A percentile compares a stretch with the other conserved stretches of the same genome.
Evolutionary conservation across 1,140 invertebrate genomes (phyloP).

Genomic region (Drosophila carrolli): DNA sequence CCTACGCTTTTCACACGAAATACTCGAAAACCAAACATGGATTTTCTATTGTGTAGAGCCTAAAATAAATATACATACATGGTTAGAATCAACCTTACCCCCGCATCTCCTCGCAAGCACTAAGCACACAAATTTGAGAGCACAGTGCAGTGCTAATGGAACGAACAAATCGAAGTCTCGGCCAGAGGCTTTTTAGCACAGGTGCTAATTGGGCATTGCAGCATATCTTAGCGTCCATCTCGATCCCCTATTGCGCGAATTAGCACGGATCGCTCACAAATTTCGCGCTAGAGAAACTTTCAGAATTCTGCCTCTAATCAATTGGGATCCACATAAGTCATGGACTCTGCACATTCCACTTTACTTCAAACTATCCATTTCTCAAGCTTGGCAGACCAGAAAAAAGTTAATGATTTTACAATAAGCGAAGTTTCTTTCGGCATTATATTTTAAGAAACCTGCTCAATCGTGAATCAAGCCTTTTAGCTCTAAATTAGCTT

Average conservation of each 20-base stretch:
- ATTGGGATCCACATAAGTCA: conserved; percentile 30
- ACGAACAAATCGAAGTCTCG: conserved; percentile 33
- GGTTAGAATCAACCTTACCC: conserved; percentile 16
- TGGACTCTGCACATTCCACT: conserved; percentile 37
- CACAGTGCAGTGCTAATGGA: conserved; percentile 45
- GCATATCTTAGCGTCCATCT: conserved; percentile 31
- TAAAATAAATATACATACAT: conserved; percentile 20
- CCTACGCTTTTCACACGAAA: conserved; percentile 47
- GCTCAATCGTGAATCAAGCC: background rate
- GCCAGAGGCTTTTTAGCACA: conserved; percentile 44
- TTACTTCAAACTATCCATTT: conserved; percentile 1
- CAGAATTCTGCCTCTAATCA: conserved; percentile 40
- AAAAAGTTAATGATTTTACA: background rate
- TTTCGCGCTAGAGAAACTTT: conserved; percentile 57
- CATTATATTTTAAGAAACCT: background rate
- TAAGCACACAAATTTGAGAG: conserved; percentile 42
- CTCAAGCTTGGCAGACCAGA: conserved; percentile 11
- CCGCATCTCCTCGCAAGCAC: conserved; percentile 14
- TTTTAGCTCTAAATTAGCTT: background rate
- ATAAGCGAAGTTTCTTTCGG: background rate
- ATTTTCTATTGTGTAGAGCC: conserved; percentile 56
- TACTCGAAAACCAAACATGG: conserved; percentile 57
- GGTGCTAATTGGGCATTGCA: conserved; percentile 63
- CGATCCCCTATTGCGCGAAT: conserved; percentile 21
- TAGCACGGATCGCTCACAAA: conserved; percentile 56